Evolutionary conservation across 2,797 vertebrate species (phyloP).

Genomic region (Lepilemur septentrionalis): DNA sequence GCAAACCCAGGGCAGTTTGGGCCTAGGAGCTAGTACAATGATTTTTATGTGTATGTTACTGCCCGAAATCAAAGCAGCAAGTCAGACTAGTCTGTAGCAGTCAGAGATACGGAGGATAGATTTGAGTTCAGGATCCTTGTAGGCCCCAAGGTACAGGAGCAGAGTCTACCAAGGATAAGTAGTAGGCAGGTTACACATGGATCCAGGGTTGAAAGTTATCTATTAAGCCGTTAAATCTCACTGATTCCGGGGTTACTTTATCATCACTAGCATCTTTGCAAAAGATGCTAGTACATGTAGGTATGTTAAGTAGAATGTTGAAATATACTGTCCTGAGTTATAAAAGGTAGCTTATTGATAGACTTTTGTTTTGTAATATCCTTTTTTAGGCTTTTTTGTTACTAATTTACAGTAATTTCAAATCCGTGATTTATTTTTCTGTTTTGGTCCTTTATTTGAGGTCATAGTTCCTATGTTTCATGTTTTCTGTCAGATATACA

Average conservation of each 20-base stretch:
- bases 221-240: not conserved
- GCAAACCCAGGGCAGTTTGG: not conserved
- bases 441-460: not conserved
- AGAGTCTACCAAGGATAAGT: not conserved
- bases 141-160: not conserved
- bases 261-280: not conserved
- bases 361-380: not conserved
- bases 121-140: not conserved
- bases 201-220: not conserved
- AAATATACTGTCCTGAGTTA: not conserved
- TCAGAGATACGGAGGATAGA: not conserved
- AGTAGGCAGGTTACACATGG: not conserved
- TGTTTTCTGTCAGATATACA: not conserved
- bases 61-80: not conserved
- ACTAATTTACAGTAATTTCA: not conserved
- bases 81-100: not conserved
- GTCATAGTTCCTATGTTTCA: not conserved
- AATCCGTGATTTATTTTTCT: not conserved
- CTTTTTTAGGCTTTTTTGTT: not conserved
- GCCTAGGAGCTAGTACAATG: not conserved
- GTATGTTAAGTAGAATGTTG: not conserved
- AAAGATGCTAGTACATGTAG: not conserved
- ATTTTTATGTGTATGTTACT: not conserved
- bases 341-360: not conserved
- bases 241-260: not conserved